Evolutionary conservation across 2,113 vertebrate species (phyloP), one percentile per base, ranked within the genome.

Genomic region (Phylloscopus trochiloides): DNA sequence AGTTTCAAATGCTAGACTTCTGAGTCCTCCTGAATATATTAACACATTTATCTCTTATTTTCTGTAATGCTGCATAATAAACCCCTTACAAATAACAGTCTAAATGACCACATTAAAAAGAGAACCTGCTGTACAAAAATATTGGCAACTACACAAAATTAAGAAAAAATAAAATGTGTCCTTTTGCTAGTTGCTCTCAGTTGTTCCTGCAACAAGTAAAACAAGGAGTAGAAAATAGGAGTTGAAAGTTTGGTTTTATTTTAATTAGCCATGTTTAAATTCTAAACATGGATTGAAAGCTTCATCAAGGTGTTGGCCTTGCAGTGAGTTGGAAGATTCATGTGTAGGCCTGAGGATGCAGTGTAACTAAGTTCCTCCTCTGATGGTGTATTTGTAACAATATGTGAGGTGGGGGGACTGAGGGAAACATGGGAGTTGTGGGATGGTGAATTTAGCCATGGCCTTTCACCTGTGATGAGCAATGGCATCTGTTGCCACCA

Each of bases 401-500:
- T 40, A 29, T 3, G 11, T 18, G 45, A 45, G 26, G 9, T 7
- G 29, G 9, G 9, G 38, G 5, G 1, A 15, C 40, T 50, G 75
- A 73, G 54, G 51, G n/a, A 70, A 88, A 62, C 54, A 32, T 51
- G 29, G 54, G 58, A 77, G 21, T 34, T 90, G 43, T 24, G 48
- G 55, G n/a, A 63, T 52, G 1, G 0, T 59, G 65, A 55, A 36
- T 90, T 86, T 91, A 84, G 51, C 59, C 20, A 6, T 4, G 10
- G 51, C 63, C 55, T 77, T 94, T 92, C 79, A 81, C 79, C 79
- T 67, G 4, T 75, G 59, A 88, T 2, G 10, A 83, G 84, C 55
- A 71, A 40, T 51, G 48, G 48, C 88, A 94, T 92, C 95, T 96
- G 80, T 94, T 94, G 65, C 21, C 25, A 40, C 86, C 80, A 72